These are phyloP conservation scores for Rhinatrema bivittatum DNA, from an alignment of 2,797 vertebrate genomes.

Conservation along the genomic window DNA sequence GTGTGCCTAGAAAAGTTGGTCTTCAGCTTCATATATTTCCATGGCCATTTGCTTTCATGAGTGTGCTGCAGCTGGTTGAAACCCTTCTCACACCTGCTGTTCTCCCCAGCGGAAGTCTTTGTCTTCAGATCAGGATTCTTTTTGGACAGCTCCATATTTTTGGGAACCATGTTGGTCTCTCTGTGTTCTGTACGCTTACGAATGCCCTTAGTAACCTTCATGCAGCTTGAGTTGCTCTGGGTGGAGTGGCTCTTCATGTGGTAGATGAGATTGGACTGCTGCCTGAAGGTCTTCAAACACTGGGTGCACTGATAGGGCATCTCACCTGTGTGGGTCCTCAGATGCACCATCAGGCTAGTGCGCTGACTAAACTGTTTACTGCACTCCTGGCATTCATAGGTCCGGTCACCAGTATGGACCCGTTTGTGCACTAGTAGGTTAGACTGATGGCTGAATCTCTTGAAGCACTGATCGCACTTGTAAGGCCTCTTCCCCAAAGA, in stretches of 20 bases:
- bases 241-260: constrained; percentile 12
- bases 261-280: constrained; percentile 14
- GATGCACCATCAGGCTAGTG: constrained; percentile 33
- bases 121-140: too few relatives aligned
- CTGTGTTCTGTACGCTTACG: too few relatives aligned
- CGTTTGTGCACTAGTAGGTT: constrained; percentile 41
- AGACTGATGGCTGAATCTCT: constrained; percentile 39
- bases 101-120: too few relatives aligned
- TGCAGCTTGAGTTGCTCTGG: too few relatives aligned
- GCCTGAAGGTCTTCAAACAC: constrained; percentile 12
- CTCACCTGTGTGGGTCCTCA: constrained; percentile 16
- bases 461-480: constrained; percentile 40
- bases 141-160: too few relatives aligned
- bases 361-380: constrained; percentile 53
- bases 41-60: too few relatives aligned
- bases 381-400: constrained; percentile 41
- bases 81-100: too few relatives aligned
- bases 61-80: too few relatives aligned
- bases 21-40: too few relatives aligned
- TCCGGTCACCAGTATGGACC: constrained; percentile 46
- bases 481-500: constrained; percentile 35
- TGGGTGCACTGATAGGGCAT: constrained; percentile 17
- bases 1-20: too few relatives aligned
- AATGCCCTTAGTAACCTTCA: too few relatives aligned
- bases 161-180: too few relatives aligned